A percentile compares a stretch with the other conserved stretches of the same genome.
Conservation (phyloP, 2,888 invertebrate genomes). For the Drosophila antonietae region DNA sequence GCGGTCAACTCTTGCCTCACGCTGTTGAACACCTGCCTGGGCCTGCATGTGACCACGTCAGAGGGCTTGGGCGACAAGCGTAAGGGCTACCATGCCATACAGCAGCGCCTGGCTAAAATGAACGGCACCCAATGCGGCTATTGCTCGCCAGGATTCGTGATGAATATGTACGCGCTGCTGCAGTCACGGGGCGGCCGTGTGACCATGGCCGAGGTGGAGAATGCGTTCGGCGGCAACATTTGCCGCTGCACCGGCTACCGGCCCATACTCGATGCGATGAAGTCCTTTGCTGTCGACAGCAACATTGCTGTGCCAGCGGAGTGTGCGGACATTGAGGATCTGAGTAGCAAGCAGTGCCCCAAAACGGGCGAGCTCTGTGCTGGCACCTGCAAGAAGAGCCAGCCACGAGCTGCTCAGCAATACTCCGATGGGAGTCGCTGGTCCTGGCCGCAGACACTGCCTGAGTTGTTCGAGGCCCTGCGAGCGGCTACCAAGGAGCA, state of each 20-base stretch:
- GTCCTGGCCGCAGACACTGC: slow-evolving; percentile 75
- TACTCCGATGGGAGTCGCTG: slow-evolving; percentile 76
- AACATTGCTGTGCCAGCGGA: slow-evolving; percentile 84
- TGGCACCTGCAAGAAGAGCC: slow-evolving; percentile 75
- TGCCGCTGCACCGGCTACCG: slow-evolving; percentile 93
- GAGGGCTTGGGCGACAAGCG: slow-evolving; percentile 90
- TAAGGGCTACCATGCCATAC: slow-evolving; percentile 89
- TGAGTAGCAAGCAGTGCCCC: slow-evolving; percentile 84
- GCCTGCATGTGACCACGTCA: slow-evolving; percentile 89
- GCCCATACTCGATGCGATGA: slow-evolving; percentile 91
- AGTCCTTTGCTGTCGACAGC: slow-evolving; percentile 88
- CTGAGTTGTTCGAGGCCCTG: slow-evolving; percentile 81
- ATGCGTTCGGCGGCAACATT: slow-evolving; percentile 91
- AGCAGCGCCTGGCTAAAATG: slow-evolving; percentile 87
- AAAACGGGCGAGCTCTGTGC: slow-evolving; percentile 83
- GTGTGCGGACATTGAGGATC: slow-evolving; percentile 85
- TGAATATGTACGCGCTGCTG: slow-evolving; percentile 88
- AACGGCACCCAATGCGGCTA: slow-evolving; percentile 91
- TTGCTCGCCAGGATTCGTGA: slow-evolving; percentile 92
- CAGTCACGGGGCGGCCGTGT: slow-evolving; percentile 85
- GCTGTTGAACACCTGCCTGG: slow-evolving; percentile 87
- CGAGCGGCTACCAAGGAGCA: slow-evolving; percentile 75
- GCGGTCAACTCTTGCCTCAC: slow-evolving; percentile 90
- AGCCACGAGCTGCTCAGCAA: slow-evolving; percentile 29
- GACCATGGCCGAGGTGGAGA: slow-evolving; percentile 89